Evolutionary conservation across 35 echinoderm and acorn worm genomes (phyloP), one percentile per base, ranked within the genome.

Genomic region (Hemicentrotus pulcherrimus): DNA sequence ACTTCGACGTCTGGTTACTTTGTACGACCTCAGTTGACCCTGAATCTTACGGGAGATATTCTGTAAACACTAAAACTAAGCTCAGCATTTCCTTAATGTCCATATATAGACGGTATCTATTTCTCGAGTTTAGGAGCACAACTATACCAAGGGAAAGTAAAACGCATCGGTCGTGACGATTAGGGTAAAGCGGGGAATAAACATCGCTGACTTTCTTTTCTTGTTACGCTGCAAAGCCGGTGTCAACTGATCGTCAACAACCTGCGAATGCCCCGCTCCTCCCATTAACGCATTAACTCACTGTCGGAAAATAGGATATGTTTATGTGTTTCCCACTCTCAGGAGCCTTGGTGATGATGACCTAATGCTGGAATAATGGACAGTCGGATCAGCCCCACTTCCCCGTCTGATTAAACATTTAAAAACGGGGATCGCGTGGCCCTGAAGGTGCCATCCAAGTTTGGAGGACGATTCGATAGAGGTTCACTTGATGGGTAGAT

Each of bases 301-400:
- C 6, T n/a, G 65, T 78, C 65, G 65, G 65, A 22, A 22, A 78
- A 78, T 78, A 78, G 2, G 65, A 78, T 22, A n/a, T 78, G 65
- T 78, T 78, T 78, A 28, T 78, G 65, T 22, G 24, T 78, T 18
- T n/a, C 18, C 65, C 28, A 28, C 28, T 28, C 65, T 78, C 65
- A 8, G 65, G 65, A 28, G 65, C 65, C 65, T 78, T n/a, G 65
- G n/a, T 78, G 65, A 78, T 78, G 65, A 78, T 78, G 65, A 78
- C 24, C 65, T 78, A 78, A 78, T 78, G 65, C 65, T 22, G 65
- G 65, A 78, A 78, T 78, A 78, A 78, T 78, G 65, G 65, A 78
- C 28, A n/a, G 24, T 5, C 6, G 65, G 65, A 28, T 78, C 65
- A n/a, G 19, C 19, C 22, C 19, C 65, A 28, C 22, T 78, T 8